phyloP scores from a whole-genome alignment of 2,113 vertebrate genomes.

The Chaenocephalus aceratus region DNA sequence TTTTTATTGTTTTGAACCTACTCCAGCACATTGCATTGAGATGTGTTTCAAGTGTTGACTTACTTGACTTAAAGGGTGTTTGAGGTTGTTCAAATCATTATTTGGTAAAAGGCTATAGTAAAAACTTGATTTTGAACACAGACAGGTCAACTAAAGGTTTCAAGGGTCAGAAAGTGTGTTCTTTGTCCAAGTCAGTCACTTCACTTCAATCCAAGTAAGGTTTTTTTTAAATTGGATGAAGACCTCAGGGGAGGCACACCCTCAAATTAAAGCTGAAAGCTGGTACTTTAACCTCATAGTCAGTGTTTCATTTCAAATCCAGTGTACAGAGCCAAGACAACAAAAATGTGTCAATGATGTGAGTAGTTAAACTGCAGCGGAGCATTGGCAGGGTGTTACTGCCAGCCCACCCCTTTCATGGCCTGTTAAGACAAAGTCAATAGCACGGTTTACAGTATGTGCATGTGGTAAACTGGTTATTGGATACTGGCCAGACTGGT shows the following conservation, averaged over 20 bases:
- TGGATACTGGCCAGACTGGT: background rate
- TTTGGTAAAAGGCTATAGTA: background rate
- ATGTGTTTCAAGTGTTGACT: background rate
- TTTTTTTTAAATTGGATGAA: background rate
- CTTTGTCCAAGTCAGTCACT: constrained; percentile 18
- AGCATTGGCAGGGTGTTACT: constrained; percentile 3
- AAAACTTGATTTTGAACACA: background rate
- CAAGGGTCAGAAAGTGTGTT: constrained; percentile 4
- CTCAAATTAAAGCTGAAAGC: constrained; percentile 39
- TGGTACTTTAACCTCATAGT: constrained; percentile 12
- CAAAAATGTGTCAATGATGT: constrained; percentile 8
- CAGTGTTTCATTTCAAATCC: constrained; percentile 39
- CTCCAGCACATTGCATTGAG: background rate
- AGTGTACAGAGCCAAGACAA: background rate
- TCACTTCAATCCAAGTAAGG: background rate
- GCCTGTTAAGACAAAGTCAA: constrained; percentile 30
- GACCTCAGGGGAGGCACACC: constrained; percentile 30
- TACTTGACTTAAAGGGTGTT: constrained; percentile 21
- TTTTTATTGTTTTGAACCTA: background rate
- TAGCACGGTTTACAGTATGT: constrained; percentile 12
- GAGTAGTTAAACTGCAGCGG: background rate
- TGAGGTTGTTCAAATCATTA: constrained; percentile 14
- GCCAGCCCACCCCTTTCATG: background rate
- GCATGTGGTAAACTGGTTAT: constrained; percentile 4
- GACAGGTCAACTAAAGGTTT: constrained; percentile 13